phyloP scores from a whole-genome alignment of 2,113 vertebrate species.

The Urocolius indicus region DNA sequence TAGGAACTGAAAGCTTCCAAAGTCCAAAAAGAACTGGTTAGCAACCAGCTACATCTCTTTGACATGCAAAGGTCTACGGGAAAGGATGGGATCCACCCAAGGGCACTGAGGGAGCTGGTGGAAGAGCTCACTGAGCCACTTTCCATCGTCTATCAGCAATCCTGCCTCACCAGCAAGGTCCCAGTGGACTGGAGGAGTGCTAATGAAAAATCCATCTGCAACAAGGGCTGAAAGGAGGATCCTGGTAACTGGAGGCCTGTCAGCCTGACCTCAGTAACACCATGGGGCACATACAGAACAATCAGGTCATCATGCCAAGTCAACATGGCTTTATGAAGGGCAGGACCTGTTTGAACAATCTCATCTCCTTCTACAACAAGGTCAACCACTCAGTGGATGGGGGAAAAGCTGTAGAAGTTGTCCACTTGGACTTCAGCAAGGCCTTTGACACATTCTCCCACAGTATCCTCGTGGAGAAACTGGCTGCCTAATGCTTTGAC shows the following conservation, averaged over 20 bases:
- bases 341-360: neutral
- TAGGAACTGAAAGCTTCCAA: neutral
- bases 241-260: neutral
- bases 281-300: neutral
- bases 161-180: too few species aligned
- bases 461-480: neutral
- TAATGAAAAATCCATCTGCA: too few species aligned
- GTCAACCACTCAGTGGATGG: neutral
- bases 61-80: neutral
- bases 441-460: too few species aligned
- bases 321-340: neutral
- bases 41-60: too few species aligned
- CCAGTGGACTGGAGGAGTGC: too few species aligned
- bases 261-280: neutral
- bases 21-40: neutral
- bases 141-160: neutral
- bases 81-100: neutral
- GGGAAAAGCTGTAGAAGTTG: neutral
- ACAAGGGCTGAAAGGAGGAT: too few species aligned
- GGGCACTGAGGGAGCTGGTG: neutral
- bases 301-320: neutral
- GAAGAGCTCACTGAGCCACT: neutral
- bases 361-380: neutral
- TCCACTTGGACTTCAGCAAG: neutral
- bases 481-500: neutral